Evolutionary conservation across 2,113 vertebrate species (phyloP).

Genomic region (Oncorhynchus tshawytscha): DNA sequence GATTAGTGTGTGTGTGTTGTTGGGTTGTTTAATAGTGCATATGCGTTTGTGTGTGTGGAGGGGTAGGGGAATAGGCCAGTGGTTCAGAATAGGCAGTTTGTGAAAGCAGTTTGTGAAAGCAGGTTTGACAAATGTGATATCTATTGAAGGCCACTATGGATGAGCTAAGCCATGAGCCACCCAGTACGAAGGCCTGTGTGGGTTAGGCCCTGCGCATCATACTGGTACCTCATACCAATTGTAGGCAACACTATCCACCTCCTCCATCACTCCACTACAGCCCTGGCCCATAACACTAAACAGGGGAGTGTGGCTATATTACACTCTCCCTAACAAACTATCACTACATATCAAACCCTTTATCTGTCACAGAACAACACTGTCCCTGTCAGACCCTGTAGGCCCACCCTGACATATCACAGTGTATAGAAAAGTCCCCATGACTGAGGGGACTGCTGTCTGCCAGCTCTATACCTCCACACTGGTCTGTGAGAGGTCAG

Average conservation of each 20-base stretch:
- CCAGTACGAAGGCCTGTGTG: no score
- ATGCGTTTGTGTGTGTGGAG: constrained; percentile 27
- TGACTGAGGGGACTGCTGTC: background rate
- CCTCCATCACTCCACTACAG: background rate
- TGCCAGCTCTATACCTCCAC: constrained; percentile 14
- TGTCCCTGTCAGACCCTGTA: constrained; percentile 3
- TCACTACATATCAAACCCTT: constrained; percentile 17
- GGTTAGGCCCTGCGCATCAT: no score
- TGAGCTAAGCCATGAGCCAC: no score
- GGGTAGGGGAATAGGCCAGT: background rate
- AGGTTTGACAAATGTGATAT: no score
- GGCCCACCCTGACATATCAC: constrained; percentile 22
- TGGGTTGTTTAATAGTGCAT: constrained; percentile 6
- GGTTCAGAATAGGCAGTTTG: no score
- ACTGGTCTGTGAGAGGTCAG: constrained; percentile 19
- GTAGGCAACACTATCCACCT: no score
- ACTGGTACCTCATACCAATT: no score
- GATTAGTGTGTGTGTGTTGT: constrained; percentile 56
- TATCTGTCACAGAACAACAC: constrained; percentile 7
- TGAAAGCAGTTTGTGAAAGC: no score
- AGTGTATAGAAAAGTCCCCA: constrained; percentile 11
- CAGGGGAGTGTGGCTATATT: constrained; percentile 10
- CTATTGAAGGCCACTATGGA: no score
- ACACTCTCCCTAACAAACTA: constrained; percentile 6
- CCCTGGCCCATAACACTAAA: background rate